Evolutionary conservation across 1,140 invertebrate species (phyloP).

Genomic region (Drosophila prosaltans): DNA sequence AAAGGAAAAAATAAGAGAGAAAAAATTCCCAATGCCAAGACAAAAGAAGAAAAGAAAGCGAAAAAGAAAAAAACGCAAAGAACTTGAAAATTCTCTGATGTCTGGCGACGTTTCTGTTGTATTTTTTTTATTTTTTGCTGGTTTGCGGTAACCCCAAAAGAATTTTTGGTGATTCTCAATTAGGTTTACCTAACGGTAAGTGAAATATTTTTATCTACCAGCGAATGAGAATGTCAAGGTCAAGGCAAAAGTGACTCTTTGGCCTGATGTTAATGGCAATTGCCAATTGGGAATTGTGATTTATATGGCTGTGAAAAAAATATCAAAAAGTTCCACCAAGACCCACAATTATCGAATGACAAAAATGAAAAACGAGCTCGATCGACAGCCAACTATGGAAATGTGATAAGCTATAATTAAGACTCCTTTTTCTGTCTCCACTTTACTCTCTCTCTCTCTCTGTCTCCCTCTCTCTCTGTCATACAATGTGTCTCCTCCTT

Average conservation of each 20-base stretch:
- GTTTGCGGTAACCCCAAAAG: slow-evolving; percentile 34
- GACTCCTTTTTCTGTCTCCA: slow-evolving; percentile 27
- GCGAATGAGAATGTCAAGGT: slow-evolving; percentile 46
- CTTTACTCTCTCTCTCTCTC: neutral
- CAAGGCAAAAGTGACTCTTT: slow-evolving; percentile 13
- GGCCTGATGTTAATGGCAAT: slow-evolving; percentile 4
- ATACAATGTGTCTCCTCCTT: slow-evolving; percentile 9
- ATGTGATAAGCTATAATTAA: slow-evolving; percentile 82
- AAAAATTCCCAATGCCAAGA: slow-evolving; percentile 9
- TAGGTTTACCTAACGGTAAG: slow-evolving; percentile 63
- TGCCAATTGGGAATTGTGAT: slow-evolving; percentile 44
- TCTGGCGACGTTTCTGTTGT: slow-evolving; percentile 62
- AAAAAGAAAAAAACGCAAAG: slow-evolving; percentile 7
- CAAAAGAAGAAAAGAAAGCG: slow-evolving; percentile 28
- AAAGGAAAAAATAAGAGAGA: neutral
- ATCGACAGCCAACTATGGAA: slow-evolving; percentile 69
- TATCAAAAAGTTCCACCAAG: slow-evolving; percentile 22
- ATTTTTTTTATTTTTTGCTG: neutral
- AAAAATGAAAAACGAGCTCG: slow-evolving; percentile 80
- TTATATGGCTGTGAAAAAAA: slow-evolving; percentile 67
- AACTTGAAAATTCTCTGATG: slow-evolving; percentile 64
- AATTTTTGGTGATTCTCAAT: slow-evolving; percentile 65
- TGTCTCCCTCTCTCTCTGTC: neutral
- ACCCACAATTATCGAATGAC: slow-evolving; percentile 60
- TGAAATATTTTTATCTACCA: slow-evolving; percentile 12